Evolutionary conservation across 2,797 vertebrate genomes (phyloP).

Genomic region (Pogoniulus pusillus): DNA sequence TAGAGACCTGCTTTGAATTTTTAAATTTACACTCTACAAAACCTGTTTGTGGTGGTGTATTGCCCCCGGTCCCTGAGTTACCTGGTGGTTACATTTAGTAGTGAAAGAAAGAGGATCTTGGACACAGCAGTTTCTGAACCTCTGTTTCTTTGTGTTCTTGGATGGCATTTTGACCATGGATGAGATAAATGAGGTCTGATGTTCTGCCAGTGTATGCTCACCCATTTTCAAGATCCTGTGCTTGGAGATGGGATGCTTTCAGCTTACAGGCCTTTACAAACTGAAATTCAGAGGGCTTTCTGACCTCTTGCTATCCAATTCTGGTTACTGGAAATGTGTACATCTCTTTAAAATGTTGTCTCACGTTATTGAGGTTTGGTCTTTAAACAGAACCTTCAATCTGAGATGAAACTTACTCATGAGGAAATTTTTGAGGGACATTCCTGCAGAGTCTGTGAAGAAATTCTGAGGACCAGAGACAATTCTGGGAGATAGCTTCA

Average conservation of each 20-base stretch:
- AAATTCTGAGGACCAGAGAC: not conserved
- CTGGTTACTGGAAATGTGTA: not conserved
- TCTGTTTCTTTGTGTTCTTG: not conserved
- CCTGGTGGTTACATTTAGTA: not conserved
- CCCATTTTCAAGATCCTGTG: not conserved
- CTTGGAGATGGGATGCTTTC: not conserved
- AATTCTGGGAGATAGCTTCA: not conserved
- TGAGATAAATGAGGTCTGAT: not conserved
- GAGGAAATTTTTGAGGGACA: fast-evolving
- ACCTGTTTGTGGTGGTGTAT: not conserved
- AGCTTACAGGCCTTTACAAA: not conserved
- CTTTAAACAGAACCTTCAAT: not conserved
- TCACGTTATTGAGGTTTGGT: not conserved
- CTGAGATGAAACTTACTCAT: not conserved
- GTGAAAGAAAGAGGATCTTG: not conserved
- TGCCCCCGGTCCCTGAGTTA: not conserved
- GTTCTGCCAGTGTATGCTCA: not conserved
- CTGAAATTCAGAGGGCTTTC: not conserved
- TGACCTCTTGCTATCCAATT: not conserved
- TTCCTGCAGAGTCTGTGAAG: not conserved
- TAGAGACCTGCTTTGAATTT: not conserved
- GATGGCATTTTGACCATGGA: not conserved
- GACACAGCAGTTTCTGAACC: not conserved
- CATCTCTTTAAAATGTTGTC: not conserved
- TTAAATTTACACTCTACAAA: not conserved